Percentiles rank a stretch among this genome's conserved stretches.
Evolutionary conservation across 2,797 vertebrate genomes (phyloP).

Genomic region (Lagodon rhomboides): DNA sequence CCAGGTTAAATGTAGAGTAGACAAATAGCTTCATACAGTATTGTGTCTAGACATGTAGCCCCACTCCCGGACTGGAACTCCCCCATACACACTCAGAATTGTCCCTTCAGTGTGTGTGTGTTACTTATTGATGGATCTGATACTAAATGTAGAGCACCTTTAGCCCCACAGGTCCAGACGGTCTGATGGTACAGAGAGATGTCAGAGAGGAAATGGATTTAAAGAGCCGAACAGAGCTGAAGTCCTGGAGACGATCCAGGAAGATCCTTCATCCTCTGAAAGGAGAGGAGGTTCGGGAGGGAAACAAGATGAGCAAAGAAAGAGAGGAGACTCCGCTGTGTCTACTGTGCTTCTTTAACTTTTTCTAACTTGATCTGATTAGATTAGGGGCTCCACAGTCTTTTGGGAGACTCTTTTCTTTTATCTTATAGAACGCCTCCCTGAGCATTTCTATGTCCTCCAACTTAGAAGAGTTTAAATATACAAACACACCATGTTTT

Average conservation of each 20-base stretch:
- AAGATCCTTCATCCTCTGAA: constrained; percentile 12
- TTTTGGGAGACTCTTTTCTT: not conserved
- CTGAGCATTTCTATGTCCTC: not conserved
- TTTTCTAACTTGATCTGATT: constrained; percentile 5
- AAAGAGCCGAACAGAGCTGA: constrained; percentile 15
- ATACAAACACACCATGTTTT: not conserved
- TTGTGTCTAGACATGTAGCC: constrained; percentile 55
- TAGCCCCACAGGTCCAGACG: not conserved
- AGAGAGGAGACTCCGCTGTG: not conserved
- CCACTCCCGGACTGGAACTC: constrained; percentile 28
- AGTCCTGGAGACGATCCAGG: constrained; percentile 23
- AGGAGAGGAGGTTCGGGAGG: constrained; percentile 2
- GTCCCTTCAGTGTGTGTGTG: not conserved
- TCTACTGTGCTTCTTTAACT: constrained; percentile 14
- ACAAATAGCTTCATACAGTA: constrained; percentile 26
- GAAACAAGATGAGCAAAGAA: not conserved
- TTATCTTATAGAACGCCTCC: not conserved
- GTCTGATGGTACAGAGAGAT: constrained; percentile 1
- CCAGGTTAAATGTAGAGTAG: constrained; percentile 42
- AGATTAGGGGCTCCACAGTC: not conserved
- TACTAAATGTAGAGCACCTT: not conserved
- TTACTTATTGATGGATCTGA: constrained; percentile 15
- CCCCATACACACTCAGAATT: constrained; percentile 11
- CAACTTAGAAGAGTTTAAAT: not conserved
- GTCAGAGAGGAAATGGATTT: not conserved